These are phyloP conservation scores for Darevskia nairensis DNA, from an alignment of 2,797 vertebrate genomes.

Conservation along the genomic window DNA sequence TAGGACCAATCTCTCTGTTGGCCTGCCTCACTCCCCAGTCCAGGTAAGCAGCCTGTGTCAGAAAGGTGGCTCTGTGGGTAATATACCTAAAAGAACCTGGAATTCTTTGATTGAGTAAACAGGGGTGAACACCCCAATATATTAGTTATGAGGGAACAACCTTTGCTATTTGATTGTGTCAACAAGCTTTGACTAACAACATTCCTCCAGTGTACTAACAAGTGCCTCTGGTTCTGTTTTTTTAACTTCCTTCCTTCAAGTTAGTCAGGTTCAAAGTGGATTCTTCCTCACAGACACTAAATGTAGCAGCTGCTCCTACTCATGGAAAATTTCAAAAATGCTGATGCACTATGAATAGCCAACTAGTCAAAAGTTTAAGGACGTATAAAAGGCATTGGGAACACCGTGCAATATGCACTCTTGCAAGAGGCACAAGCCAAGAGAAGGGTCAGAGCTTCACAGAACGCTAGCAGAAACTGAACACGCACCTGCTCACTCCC, in stretches of 20 bases:
- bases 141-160: neutral
- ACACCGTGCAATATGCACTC: neutral
- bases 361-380: neutral
- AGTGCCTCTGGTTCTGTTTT: neutral
- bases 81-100: neutral
- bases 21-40: no score
- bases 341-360: neutral
- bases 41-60: no score
- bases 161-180: neutral
- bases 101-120: neutral
- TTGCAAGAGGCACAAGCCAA: neutral
- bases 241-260: neutral
- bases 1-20: no score
- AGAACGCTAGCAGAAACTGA: neutral
- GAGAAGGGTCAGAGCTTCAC: neutral
- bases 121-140: neutral
- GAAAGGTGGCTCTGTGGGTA: no score
- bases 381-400: neutral
- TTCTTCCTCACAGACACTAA: neutral
- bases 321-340: neutral
- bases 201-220: neutral
- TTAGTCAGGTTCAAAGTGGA: neutral
- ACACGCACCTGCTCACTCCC: neutral
- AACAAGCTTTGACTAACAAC: slow-evolving; percentile 10
- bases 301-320: neutral